Conservation (phyloP, 2,113 vertebrate genomes). For the Corythoichthys haematopterus region DNA sequence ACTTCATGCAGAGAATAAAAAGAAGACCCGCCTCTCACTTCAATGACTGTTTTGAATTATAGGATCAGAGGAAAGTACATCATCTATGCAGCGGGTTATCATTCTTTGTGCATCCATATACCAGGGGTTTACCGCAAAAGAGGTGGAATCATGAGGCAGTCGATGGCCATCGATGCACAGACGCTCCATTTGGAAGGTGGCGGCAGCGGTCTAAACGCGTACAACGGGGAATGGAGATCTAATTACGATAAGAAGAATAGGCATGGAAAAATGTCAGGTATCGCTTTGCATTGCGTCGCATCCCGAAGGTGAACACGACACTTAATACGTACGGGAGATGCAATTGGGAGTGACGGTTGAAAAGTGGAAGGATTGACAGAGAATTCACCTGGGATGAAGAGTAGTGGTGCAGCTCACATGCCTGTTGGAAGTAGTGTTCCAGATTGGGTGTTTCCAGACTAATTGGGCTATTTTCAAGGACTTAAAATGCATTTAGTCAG, state of each 20-base stretch:
- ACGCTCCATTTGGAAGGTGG: constrained; percentile 11
- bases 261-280: constrained; percentile 16
- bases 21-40: constrained; percentile 14
- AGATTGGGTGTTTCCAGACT: no score
- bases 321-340: not conserved
- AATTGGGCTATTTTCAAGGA: no score
- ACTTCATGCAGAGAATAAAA: constrained; percentile 18
- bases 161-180: constrained; percentile 34
- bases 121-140: constrained; percentile 1
- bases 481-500: no score
- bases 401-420: no score
- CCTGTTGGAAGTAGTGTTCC: no score
- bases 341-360: constrained; percentile 2
- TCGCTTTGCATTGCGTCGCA: constrained; percentile 15
- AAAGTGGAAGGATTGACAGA: not conserved
- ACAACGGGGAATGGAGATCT: constrained; percentile 30
- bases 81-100: constrained; percentile 26
- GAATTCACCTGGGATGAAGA: no score
- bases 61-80: constrained; percentile 23
- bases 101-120: constrained; percentile 23
- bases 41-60: constrained; percentile 16
- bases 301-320: not conserved
- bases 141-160: constrained; percentile 24
- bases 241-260: constrained; percentile 36
- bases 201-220: constrained; percentile 4